These are phyloP conservation scores for Eupsilia transversa DNA, from an alignment of 2,888 invertebrate species.

Conservation along the genomic window DNA sequence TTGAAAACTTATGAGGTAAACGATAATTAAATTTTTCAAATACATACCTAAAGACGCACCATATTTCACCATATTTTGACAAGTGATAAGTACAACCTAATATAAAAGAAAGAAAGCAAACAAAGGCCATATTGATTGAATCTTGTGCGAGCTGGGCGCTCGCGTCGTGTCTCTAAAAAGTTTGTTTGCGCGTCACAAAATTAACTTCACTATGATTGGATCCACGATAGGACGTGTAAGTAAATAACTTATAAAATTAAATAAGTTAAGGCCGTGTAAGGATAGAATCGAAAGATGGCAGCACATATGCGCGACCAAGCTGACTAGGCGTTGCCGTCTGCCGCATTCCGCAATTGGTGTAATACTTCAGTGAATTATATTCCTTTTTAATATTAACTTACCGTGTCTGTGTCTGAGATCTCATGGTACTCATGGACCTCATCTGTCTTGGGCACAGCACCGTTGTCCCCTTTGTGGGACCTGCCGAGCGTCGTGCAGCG, in stretches of 20 bases:
- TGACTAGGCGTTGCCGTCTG: background rate
- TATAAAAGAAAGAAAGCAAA: background rate
- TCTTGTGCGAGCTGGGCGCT: too few relatives aligned
- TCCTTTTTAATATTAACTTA: conserved; percentile 65
- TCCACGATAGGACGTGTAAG: background rate
- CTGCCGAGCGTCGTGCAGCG: conserved; percentile 82
- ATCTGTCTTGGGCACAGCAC: conserved; percentile 68
- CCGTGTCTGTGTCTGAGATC: conserved; percentile 85
- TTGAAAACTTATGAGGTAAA: background rate
- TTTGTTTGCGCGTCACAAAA: background rate
- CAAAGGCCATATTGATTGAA: background rate
- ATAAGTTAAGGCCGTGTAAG: background rate
- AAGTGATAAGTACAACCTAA: background rate
- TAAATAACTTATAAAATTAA: too few relatives aligned
- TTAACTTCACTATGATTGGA: background rate
- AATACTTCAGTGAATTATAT: background rate
- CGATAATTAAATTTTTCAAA: background rate
- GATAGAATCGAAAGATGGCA: background rate
- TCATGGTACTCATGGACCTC: conserved; percentile 87
- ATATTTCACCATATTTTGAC: background rate
- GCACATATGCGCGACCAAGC: background rate
- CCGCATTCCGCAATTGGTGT: background rate
- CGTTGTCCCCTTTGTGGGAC: conserved; percentile 75
- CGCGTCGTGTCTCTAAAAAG: background rate
- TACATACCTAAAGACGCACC: background rate